phyloP scores from a whole-genome alignment of 64 coral and sea anemone species.

The Orbicella faveolata region DNA sequence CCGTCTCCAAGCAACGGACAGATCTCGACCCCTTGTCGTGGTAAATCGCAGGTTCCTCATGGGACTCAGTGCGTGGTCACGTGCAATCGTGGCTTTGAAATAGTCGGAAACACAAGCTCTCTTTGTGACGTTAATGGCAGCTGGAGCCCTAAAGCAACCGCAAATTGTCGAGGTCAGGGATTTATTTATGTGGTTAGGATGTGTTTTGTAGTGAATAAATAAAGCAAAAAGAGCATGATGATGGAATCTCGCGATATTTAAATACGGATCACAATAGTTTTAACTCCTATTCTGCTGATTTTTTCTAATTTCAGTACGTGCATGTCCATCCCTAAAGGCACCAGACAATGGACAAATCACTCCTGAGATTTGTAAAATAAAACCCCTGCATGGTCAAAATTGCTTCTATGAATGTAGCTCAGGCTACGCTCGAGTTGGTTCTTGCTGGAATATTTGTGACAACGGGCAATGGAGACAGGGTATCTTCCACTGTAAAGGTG shows the following conservation, averaged over 20 bases:
- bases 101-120: neutral
- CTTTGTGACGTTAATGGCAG: slow-evolving; percentile 23
- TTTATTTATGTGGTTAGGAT: too few relatives aligned
- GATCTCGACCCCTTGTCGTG: neutral
- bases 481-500: slow-evolving; percentile 16
- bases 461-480: slow-evolving; percentile 20
- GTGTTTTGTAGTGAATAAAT: neutral
- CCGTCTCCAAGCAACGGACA: slow-evolving; percentile 20
- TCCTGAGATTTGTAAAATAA: slow-evolving; percentile 20
- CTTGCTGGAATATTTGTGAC: neutral
- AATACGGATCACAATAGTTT: neutral
- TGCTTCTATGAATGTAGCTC: slow-evolving; percentile 37
- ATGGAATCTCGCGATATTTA: neutral
- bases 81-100: slow-evolving; percentile 42
- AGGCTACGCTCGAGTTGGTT: slow-evolving; percentile 26
- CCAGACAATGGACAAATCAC: slow-evolving; percentile 33
- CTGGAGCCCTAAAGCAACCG: slow-evolving; percentile 32
- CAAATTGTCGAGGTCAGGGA: slow-evolving; percentile 34
- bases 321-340: neutral
- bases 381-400: slow-evolving; percentile 17
- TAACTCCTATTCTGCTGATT: neutral
- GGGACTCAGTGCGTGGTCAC: slow-evolving; percentile 20
- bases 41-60: neutral
- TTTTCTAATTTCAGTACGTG: neutral
- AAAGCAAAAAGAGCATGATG: too few relatives aligned